phyloP scores from a whole-genome alignment of 2,113 vertebrate species.

The Sceloporus undulatus region DNA sequence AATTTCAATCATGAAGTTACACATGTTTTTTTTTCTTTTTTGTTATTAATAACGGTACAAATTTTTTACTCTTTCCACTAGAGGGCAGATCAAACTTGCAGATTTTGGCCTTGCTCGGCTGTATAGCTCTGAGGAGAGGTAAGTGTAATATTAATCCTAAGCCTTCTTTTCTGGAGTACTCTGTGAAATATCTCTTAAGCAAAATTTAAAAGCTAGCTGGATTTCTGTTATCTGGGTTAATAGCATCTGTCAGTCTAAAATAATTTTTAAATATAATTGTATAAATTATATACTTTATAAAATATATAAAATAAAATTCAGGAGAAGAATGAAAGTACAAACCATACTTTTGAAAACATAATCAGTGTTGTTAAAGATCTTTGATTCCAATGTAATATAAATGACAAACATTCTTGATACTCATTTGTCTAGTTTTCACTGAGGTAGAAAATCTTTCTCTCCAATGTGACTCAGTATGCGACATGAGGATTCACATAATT shows the following conservation, averaged over 20 bases:
- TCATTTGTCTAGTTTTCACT: background rate
- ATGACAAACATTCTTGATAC: no score
- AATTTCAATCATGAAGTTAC: background rate
- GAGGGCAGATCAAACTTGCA: conserved; percentile 90
- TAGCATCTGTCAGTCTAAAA: no score
- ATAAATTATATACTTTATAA: background rate
- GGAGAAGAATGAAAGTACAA: background rate
- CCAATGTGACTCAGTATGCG: background rate
- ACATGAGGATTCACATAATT: background rate
- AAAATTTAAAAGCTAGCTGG: background rate
- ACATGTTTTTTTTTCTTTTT: background rate
- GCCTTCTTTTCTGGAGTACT: background rate
- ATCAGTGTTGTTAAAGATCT: background rate
- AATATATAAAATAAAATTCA: background rate
- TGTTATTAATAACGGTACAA: background rate
- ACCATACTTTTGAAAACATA: background rate
- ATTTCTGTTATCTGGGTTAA: background rate
- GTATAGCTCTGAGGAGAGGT: conserved; percentile 91
- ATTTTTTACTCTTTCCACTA: conserved; percentile 73
- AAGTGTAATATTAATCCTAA: conserved; percentile 55
- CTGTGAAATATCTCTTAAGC: background rate
- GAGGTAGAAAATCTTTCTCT: background rate
- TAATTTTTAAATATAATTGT: background rate
- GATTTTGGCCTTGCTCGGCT: conserved; percentile 89
- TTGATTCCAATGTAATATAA: background rate